Conservation (phyloP, 2,113 vertebrate genomes). For the Centropus unirufus region DNA sequence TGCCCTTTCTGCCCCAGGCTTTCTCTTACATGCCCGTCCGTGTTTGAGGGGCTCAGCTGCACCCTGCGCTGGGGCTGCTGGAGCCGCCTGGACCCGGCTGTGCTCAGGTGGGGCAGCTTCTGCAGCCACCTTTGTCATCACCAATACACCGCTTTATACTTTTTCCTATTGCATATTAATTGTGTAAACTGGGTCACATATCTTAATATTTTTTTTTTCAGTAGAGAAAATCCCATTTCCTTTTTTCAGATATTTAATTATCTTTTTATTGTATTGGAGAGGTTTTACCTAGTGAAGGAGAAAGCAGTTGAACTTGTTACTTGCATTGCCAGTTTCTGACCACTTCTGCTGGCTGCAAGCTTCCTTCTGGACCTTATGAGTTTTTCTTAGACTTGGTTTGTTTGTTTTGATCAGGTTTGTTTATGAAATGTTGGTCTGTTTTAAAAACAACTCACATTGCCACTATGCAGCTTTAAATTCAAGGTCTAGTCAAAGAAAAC, state of each 20-base stretch:
- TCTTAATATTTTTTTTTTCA: accelerated
- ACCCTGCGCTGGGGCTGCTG: too few species aligned
- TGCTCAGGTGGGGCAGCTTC: too few species aligned
- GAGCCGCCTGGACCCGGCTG: too few species aligned
- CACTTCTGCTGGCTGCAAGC: accelerated
- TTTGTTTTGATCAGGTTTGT: not conserved
- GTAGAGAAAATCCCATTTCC: not conserved
- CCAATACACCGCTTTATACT: accelerated
- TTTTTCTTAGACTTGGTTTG: not conserved
- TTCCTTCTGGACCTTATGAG: not conserved
- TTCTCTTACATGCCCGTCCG: not conserved
- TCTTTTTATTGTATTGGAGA: not conserved
- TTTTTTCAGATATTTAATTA: accelerated
- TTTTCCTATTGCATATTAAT: not conserved
- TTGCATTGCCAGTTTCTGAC: not conserved
- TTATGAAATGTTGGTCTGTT: not conserved
- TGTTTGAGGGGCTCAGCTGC: too few species aligned
- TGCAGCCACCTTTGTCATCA: accelerated
- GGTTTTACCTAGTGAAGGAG: not conserved
- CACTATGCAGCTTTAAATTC: not conserved
- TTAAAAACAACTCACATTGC: not conserved
- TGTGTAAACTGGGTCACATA: not conserved
- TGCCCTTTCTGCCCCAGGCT: not conserved
- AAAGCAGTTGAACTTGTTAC: not conserved
- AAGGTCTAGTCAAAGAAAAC: not conserved